Evolutionary conservation across 2,113 vertebrate species (phyloP).

Genomic region (Procavia capensis): DNA sequence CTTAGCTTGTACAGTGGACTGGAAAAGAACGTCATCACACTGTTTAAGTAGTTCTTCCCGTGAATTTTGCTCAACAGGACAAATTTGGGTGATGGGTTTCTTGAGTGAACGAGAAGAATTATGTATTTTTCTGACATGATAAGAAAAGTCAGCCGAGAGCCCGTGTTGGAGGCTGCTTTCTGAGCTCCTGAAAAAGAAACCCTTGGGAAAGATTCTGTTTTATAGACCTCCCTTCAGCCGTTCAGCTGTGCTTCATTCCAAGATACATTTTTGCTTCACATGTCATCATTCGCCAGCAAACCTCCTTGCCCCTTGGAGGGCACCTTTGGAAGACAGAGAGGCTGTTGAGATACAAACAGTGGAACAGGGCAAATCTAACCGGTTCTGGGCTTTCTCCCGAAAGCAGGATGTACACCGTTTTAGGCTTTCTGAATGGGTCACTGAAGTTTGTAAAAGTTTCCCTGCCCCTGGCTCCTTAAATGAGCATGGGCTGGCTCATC

Average conservation of each 20-base stretch:
- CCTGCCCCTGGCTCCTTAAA: background rate
- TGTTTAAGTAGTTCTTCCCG: background rate
- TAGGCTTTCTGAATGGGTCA: slow-evolving; percentile 57
- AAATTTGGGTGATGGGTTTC: background rate
- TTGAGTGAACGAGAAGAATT: background rate
- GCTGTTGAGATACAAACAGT: background rate
- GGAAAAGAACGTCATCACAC: background rate
- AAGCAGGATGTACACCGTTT: slow-evolving; percentile 28
- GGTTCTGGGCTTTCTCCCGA: slow-evolving; percentile 50
- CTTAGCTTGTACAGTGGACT: background rate
- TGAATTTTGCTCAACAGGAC: background rate
- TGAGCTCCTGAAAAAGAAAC: background rate
- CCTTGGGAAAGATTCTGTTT: slow-evolving; percentile 40
- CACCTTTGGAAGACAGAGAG: background rate
- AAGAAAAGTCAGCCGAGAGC: slow-evolving; percentile 11
- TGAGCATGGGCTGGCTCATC: slow-evolving; percentile 37
- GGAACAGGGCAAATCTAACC: background rate
- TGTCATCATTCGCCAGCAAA: slow-evolving; percentile 48
- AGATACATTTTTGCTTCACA: slow-evolving; percentile 45
- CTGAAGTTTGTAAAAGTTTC: slow-evolving; percentile 58
- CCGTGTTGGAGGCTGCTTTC: slow-evolving; percentile 19
- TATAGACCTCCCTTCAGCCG: slow-evolving; percentile 53
- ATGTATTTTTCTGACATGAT: slow-evolving; percentile 30
- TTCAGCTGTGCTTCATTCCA: slow-evolving; percentile 66
- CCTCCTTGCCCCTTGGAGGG: background rate